A percentile compares a stretch with the other conserved stretches of the same genome.
Conservation (phyloP, 2,113 vertebrate species). For the Cavia porcellus region DNA sequence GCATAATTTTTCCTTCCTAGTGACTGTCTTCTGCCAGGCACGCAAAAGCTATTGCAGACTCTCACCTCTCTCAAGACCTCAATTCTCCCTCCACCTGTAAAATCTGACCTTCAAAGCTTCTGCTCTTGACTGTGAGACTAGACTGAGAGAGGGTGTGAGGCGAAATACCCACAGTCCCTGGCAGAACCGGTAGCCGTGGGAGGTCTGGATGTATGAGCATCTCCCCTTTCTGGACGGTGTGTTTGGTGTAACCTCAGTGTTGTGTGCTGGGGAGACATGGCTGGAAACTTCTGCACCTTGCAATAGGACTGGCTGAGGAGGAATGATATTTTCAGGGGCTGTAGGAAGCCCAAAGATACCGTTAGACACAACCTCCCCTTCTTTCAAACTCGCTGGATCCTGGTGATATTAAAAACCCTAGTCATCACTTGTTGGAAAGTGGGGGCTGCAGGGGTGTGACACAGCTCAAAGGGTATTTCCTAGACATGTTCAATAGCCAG, state of each 20-base stretch:
- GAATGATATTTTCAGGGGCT: neutral
- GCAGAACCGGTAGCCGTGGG: neutral
- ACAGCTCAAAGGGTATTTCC: constrained; percentile 1
- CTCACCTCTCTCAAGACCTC: constrained; percentile 4
- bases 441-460: neutral
- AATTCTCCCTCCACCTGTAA: neutral
- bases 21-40: neutral
- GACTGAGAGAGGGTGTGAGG: neutral
- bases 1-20: neutral
- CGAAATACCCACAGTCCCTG: neutral
- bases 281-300: neutral
- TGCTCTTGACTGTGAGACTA: neutral
- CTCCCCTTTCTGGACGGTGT: neutral
- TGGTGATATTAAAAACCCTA: neutral
- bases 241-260: neutral
- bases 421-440: neutral
- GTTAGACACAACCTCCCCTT: neutral
- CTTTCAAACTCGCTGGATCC: neutral
- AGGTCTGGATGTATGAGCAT: neutral
- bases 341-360: neutral
- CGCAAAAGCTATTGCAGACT: neutral
- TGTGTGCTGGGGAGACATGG: neutral
- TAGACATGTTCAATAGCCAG: neutral
- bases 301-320: neutral
- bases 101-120: neutral